phyloP scores from a whole-genome alignment of 2,113 vertebrate species.

The Hiodon alosoides region DNA sequence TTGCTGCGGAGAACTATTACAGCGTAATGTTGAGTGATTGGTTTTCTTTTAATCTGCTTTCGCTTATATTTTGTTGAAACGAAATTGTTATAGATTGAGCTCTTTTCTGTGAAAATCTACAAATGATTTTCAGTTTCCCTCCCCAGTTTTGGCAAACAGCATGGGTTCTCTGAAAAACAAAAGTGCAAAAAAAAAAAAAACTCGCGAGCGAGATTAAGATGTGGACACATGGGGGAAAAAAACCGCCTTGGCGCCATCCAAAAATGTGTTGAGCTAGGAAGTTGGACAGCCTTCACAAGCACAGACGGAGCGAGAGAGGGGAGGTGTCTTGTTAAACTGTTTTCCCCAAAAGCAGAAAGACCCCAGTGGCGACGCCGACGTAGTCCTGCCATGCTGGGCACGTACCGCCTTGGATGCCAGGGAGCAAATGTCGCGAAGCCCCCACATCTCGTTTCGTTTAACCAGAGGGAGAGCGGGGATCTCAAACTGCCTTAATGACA shows the following conservation, averaged over 20 bases:
- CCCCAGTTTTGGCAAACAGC: slow-evolving; percentile 7
- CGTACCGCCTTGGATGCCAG: neutral
- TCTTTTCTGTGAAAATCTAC: too few relatives aligned
- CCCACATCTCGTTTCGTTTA: slow-evolving; percentile 20
- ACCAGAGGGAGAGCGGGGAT: slow-evolving; percentile 6
- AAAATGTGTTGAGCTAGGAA: slow-evolving; percentile 28
- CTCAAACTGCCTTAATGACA: slow-evolving; percentile 33
- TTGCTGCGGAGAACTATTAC: too few relatives aligned
- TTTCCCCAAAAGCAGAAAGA: slow-evolving; percentile 13
- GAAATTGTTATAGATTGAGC: too few relatives aligned
- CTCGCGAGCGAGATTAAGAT: slow-evolving; percentile 3
- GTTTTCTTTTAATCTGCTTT: too few relatives aligned
- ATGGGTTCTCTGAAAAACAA: slow-evolving; percentile 29
- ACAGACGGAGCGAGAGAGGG: too few relatives aligned
- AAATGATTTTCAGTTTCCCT: neutral
- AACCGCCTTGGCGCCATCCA: slow-evolving; percentile 11
- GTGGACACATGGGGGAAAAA: slow-evolving; percentile 26
- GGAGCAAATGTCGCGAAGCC: neutral
- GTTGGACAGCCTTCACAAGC: slow-evolving; percentile 25
- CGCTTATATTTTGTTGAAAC: too few relatives aligned
- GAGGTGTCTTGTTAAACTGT: slow-evolving; percentile 28
- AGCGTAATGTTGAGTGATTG: too few relatives aligned
- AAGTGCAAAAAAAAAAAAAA: neutral
- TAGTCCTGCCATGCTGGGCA: neutral
- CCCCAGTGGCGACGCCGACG: slow-evolving; percentile 9